These are phyloP conservation scores for Pogonophryne albipinna DNA, from an alignment of 2,797 vertebrate genomes.

Conservation along the genomic window DNA sequence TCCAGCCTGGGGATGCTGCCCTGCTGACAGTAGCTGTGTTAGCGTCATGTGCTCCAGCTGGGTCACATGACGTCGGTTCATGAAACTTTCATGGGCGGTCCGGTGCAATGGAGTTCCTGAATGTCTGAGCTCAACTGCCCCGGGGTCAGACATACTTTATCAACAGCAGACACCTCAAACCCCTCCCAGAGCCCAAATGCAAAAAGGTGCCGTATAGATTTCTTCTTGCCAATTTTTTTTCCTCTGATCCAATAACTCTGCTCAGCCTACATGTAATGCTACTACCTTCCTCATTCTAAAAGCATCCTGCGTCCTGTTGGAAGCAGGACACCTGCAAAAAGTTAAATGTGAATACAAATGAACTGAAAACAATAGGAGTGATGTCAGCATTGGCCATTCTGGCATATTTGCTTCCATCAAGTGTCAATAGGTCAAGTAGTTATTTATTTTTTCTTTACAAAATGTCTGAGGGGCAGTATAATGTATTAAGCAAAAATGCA, in stretches of 20 bases:
- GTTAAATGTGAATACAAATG: not conserved
- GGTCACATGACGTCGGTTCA: constrained; percentile 51
- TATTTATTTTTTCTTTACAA: too few species aligned
- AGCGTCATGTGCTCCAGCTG: not conserved
- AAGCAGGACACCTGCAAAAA: constrained; percentile 22
- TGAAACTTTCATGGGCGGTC: constrained; percentile 74
- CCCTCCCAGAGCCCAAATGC: constrained; percentile 33
- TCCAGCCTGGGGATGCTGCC: too few species aligned
- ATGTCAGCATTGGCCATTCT: not conserved
- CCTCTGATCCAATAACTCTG: constrained; percentile 52
- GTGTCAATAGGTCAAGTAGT: too few species aligned
- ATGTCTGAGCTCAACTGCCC: constrained; percentile 70
- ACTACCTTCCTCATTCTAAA: constrained; percentile 24
- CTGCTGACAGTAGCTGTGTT: too few species aligned
- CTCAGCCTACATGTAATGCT: constrained; percentile 45
- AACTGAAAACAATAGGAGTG: not conserved
- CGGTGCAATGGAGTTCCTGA: constrained; percentile 58
- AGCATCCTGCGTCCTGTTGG: constrained; percentile 16
- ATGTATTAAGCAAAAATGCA: not conserved
- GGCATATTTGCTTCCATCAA: not conserved
- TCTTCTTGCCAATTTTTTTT: constrained; percentile 22
- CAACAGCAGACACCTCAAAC: constrained; percentile 76
- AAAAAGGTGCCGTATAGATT: not conserved
- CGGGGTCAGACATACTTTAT: constrained; percentile 80
- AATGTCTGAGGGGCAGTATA: too few species aligned